phyloP scores from a whole-genome alignment of 1,140 invertebrate species.

The Zaprionus nigranus region DNA sequence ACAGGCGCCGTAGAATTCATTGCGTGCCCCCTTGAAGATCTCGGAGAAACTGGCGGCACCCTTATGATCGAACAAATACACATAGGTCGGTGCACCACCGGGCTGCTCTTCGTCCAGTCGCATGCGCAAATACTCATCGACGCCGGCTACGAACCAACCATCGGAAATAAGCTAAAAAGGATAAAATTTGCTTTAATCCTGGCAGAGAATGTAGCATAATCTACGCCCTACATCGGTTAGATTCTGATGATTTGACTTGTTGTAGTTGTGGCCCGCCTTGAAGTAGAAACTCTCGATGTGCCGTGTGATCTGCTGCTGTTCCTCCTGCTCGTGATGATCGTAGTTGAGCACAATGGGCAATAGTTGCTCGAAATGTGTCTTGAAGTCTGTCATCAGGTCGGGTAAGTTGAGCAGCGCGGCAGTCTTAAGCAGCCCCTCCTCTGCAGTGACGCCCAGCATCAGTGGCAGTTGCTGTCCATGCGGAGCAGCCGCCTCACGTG shows the following conservation, averaged over 20 bases:
- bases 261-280: conserved; percentile 81
- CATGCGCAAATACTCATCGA: conserved; percentile 86
- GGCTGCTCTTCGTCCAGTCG: conserved; percentile 84
- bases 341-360: conserved; percentile 87
- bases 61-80: conserved; percentile 88
- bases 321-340: conserved; percentile 85
- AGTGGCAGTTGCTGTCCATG: conserved; percentile 87
- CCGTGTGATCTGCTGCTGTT: conserved; percentile 85
- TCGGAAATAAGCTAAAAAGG: conserved; percentile 88
- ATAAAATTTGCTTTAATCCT: neutral
- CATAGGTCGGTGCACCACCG: conserved; percentile 86
- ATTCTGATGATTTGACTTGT: conserved; percentile 85
- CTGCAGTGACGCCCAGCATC: conserved; percentile 88
- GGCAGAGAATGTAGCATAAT: neutral
- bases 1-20: conserved; percentile 88
- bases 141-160: conserved; percentile 88
- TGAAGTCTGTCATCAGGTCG: conserved; percentile 85
- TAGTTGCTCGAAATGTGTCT: conserved; percentile 86
- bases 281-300: conserved; percentile 88
- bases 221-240: conserved; percentile 86
- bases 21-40: conserved; percentile 87
- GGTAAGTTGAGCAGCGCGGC: conserved; percentile 84
- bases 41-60: conserved; percentile 89
- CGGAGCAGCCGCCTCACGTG: conserved; percentile 85
- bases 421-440: conserved; percentile 88